phyloP scores from a whole-genome alignment of 2,113 vertebrate genomes.

The Tapirus terrestris region DNA sequence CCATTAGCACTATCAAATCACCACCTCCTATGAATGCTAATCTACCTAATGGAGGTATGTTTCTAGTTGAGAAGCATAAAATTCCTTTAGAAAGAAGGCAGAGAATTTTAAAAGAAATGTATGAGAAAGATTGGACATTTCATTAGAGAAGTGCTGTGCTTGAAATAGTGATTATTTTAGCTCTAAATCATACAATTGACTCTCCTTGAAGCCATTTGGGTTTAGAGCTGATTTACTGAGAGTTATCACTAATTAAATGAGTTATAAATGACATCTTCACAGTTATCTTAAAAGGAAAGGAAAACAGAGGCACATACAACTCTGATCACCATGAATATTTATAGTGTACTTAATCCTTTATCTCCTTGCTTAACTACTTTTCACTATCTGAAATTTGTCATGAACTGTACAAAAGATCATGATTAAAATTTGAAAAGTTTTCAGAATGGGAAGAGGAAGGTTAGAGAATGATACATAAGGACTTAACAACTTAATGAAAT shows the following conservation, averaged over 20 bases:
- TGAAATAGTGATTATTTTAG: slow-evolving; percentile 53
- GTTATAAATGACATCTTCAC: slow-evolving; percentile 32
- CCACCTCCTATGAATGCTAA: slow-evolving; percentile 20
- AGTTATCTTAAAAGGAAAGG: slow-evolving; percentile 2
- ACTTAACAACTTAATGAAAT: neutral
- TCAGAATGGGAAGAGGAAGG: neutral
- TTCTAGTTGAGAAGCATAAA: slow-evolving; percentile 26
- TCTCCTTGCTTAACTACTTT: neutral
- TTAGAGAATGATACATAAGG: neutral
- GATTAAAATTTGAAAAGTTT: slow-evolving; percentile 33
- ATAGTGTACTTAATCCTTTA: neutral
- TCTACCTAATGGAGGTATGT: slow-evolving; percentile 29
- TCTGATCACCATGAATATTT: neutral
- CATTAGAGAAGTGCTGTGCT: neutral
- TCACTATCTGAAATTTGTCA: neutral
- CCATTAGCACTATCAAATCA: slow-evolving; percentile 38
- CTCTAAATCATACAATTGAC: neutral
- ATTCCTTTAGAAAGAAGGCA: slow-evolving; percentile 22
- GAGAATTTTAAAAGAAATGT: neutral
- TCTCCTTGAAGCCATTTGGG: slow-evolving; percentile 20
- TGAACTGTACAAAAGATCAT: neutral
- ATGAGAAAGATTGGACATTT: neutral
- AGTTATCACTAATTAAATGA: slow-evolving; percentile 9
- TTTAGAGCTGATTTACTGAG: slow-evolving; percentile 35
- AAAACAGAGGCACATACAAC: neutral